These are phyloP conservation scores for Pocillopora damicornis DNA, from an alignment of 64 coral and sea anemone species.

Conservation along the genomic window DNA sequence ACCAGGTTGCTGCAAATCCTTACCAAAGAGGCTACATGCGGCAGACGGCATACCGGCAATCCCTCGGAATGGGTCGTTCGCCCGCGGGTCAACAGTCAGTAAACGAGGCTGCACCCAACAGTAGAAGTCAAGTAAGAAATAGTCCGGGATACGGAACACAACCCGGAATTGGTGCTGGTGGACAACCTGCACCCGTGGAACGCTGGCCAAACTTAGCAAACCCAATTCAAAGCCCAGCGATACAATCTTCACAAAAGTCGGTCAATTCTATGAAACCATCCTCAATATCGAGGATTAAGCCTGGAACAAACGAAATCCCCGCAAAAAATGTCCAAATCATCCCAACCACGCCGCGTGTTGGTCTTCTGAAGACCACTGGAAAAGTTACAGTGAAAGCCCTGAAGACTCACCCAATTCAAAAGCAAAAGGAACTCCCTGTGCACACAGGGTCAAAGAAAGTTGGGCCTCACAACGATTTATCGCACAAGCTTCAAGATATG, in stretches of 20 bases:
- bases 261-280: background rate
- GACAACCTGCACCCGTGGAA: background rate
- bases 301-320: background rate
- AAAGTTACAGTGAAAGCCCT: background rate
- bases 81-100: background rate
- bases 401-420: background rate
- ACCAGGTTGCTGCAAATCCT: background rate
- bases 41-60: background rate
- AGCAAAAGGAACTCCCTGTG: background rate
- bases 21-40: background rate
- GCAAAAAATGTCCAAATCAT: background rate
- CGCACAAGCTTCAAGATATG: conserved; percentile 7
- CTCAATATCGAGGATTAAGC: background rate
- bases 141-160: background rate
- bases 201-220: conserved; percentile 12
- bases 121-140: conserved; percentile 1
- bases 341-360: background rate
- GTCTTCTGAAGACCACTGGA: background rate
- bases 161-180: conserved; percentile 8
- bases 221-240: conserved; percentile 16
- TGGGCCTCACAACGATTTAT: background rate
- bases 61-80: background rate
- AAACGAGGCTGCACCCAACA: background rate
- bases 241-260: background rate
- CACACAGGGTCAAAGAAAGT: background rate